Percentiles rank a stretch among this genome's conserved stretches.
Evolutionary conservation across 30 jellyfish, hydroid and myxozoan genomes (phyloP).

Genomic region (Chironex yamaguchii): DNA sequence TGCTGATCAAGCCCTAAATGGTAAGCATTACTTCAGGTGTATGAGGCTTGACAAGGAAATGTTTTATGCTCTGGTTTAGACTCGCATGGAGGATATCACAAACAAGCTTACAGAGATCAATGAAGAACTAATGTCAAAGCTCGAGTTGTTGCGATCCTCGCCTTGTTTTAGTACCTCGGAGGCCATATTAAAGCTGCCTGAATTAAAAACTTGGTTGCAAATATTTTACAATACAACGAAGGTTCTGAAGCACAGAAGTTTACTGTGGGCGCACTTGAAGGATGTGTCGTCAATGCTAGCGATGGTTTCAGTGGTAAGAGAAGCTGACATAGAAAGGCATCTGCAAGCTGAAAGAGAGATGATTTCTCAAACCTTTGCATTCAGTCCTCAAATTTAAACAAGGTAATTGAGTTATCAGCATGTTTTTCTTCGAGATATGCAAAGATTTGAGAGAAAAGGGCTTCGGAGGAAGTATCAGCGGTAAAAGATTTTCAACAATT

Average conservation of each 20-base stretch:
- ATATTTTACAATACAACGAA: slow-evolving; percentile 19
- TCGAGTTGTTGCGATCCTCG: no score
- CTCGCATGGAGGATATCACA: not conserved
- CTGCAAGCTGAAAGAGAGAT: slow-evolving; percentile 50
- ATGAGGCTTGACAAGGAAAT: not conserved
- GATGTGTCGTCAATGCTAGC: slow-evolving; percentile 30
- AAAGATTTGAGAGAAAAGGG: slow-evolving; percentile 25
- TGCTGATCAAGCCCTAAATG: not conserved
- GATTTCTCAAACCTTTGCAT: slow-evolving; percentile 47
- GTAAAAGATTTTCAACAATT: slow-evolving; percentile 37
- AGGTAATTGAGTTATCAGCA: slow-evolving; percentile 15
- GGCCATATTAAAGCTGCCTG: no score
- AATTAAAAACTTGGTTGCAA: slow-evolving; percentile 36
- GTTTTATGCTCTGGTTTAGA: not conserved
- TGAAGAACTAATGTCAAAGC: no score
- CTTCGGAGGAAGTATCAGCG: slow-evolving; percentile 53
- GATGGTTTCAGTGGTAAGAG: slow-evolving; percentile 14
- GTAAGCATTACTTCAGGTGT: not conserved
- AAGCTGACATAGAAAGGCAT: not conserved
- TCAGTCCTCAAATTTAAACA: slow-evolving; percentile 21
- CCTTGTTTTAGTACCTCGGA: no score
- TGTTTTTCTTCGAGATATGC: slow-evolving; percentile 1
- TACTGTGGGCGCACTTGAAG: slow-evolving; percentile 9
- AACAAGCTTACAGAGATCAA: not conserved
- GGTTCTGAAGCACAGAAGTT: slow-evolving; percentile 29